Base-by-base conservation (phyloP, 2,888 invertebrate genomes). In the Rhaphigaster nebulosa region DNA sequence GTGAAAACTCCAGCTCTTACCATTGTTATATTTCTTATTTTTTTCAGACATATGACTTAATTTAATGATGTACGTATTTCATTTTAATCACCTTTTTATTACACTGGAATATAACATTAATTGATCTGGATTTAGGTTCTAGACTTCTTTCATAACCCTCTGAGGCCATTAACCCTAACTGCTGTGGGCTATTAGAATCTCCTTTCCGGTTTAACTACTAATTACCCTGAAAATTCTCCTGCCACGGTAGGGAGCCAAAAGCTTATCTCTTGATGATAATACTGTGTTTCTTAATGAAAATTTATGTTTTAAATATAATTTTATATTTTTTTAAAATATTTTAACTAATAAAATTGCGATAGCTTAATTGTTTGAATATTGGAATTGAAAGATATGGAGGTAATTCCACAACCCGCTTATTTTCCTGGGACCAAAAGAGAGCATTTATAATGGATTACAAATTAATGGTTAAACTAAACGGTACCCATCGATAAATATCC, bases 201-300 rank as follows among this genome's bases (percentile, higher is more conserved):
- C 34, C 65, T 65, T 29, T 76, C 29, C 34, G 38, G 38, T 34
- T 76, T 76, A 76, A 76, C 18, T 76, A 38, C 34, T 76, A 76
- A 76, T 76, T 76, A 76, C 70, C 70, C 70, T 38, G 34, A 38
- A 76, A 76, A 76, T 76, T 76, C 70, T 76, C 70, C 20, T 18
- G 0, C 70, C 34, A 38, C 34, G 70, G 20, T 76, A 76, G 70
- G 34, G 70, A 5, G 70, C 70, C 23, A 38, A 76, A 76, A 76
- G 34, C 70, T 76, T 76, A 76, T 76, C 70, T 76, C 20, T 20
- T 76, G 70, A 38, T 38, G 38, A 38, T 38, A 38, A 38, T 76
- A 34, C 38, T 76, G 10, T 65, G 20, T 34, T 70, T 34, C 29
- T 29, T 76, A 76, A 76, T 76, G 70, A 38, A 38, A 76, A 20